phyloP scores from a whole-genome alignment of 2,797 vertebrate species.

The Mionectes olivaceus region DNA sequence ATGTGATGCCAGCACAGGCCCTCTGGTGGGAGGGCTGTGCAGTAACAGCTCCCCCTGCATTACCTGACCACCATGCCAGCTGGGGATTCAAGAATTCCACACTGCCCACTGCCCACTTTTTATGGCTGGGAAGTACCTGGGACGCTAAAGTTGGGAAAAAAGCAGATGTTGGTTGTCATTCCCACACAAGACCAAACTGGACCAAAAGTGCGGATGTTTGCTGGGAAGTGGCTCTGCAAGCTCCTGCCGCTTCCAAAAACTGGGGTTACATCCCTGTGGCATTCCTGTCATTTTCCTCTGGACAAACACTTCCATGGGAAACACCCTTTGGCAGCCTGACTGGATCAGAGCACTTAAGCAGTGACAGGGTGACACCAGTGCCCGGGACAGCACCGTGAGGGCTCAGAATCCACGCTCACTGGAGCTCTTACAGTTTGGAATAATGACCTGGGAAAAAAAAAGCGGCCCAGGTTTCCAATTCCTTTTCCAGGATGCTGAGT shows the following conservation, averaged over 20 bases:
- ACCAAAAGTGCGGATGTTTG: accelerated
- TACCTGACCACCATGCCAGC: not conserved
- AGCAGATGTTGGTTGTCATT: not conserved
- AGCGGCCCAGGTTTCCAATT: not conserved
- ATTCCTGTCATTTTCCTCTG: not conserved
- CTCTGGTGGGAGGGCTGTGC: not conserved
- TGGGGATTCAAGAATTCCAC: not conserved
- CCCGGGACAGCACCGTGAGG: accelerated
- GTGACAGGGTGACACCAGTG: not conserved
- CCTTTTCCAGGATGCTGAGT: not conserved
- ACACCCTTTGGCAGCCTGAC: not conserved
- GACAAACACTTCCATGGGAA: not conserved
- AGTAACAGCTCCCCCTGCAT: not conserved
- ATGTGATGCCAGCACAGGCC: accelerated
- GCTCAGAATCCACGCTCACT: not conserved
- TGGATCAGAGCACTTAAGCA: not conserved
- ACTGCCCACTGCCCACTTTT: not conserved
- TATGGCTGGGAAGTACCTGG: not conserved
- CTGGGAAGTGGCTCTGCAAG: not conserved
- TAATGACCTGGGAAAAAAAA: not conserved
- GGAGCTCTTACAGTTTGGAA: not conserved
- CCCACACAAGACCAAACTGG: accelerated
- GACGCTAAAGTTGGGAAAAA: not conserved
- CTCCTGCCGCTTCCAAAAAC: not conserved
- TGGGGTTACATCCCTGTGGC: not conserved